Base-by-base conservation (phyloP, 2,797 vertebrate species). In the Luscinia megarhynchos region DNA sequence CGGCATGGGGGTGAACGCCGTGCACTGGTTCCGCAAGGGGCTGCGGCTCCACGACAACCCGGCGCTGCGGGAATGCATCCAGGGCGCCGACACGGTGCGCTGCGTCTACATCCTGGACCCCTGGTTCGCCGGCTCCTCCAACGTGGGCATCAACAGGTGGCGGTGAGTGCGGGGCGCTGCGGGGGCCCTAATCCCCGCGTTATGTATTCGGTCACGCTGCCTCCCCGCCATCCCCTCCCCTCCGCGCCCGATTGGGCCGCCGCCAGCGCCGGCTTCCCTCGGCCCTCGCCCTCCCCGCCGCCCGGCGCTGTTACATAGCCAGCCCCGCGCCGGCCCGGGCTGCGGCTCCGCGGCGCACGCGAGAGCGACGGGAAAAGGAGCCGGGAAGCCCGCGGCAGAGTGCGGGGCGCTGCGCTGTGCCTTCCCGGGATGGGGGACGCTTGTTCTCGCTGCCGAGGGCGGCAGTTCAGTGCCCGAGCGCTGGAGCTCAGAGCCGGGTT, bases 1-100 rank as follows among this genome's bases (percentile, higher is more conserved):
- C 90, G 85, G 83, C 48, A 99, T 99, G 99, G 98, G 98, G 96
- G 98, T 98, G 96, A 99, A 99, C 95, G 99, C 99, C 38, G 98
- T 99, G 95, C 99, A 99, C 97, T 99, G 99, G 99, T 99, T 99
- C 98, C 98, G 99, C 97, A 99, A 99, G 98, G 99, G 99, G 96
- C 98, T 99, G 95, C 97, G 99, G 97, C 99, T 99, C 95, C 99
- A 99, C 97, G 99, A 99, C 98, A 99, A 99, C 97, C 99, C 99
- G 92, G 98, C 99, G 57, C 98, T 99, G 83, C 98, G 98, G 97
- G 99, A 99, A 62, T 98, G 98, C 79, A 98, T 99, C 96, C 98
- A 97, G 96, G 99, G 99, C 69, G 99, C 99, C 57, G 98, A 99
- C 90, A 98, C 98, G 2, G 97, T 99, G 90, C 98, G 99, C 93